Percentiles rank a stretch among this genome's conserved stretches.
Evolutionary conservation across 1,140 invertebrate species (phyloP).

Genomic region (Tetramorium alpestre): DNA sequence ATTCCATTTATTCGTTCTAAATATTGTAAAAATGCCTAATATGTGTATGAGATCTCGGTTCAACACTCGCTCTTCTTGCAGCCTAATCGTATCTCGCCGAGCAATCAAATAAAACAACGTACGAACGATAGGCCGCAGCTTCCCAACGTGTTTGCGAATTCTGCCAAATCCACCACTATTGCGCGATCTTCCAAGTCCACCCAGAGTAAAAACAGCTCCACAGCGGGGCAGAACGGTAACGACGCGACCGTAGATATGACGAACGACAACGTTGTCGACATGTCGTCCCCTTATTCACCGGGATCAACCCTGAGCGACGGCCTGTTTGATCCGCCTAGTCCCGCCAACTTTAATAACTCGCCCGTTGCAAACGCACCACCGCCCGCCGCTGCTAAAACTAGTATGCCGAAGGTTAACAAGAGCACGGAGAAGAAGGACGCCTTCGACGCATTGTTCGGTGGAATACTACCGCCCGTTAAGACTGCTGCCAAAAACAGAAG

Average conservation of each 20-base stretch:
- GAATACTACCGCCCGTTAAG: constrained; percentile 82
- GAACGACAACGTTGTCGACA: constrained; percentile 86
- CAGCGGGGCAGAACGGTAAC: constrained; percentile 83
- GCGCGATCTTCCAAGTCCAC: constrained; percentile 65
- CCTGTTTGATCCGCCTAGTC: constrained; percentile 92
- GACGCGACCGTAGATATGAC: constrained; percentile 78
- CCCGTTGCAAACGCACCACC: constrained; percentile 64
- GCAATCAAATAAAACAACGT: constrained; percentile 79
- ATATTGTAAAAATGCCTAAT: no score
- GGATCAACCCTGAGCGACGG: constrained; percentile 94
- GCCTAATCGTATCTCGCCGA: constrained; percentile 84
- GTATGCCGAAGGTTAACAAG: constrained; percentile 79
- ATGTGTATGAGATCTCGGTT: no score
- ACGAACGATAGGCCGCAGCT: constrained; percentile 79
- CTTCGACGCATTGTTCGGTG: constrained; percentile 87
- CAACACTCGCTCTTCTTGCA: constrained; percentile 52
- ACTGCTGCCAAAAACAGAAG: constrained; percentile 79
- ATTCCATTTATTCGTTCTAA: neutral
- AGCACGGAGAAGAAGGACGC: constrained; percentile 82
- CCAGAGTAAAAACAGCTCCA: constrained; percentile 76
- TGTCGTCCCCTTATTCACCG: constrained; percentile 94
- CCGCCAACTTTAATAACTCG: constrained; percentile 84
- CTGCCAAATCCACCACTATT: constrained; percentile 72
- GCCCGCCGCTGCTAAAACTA: constrained; percentile 72
- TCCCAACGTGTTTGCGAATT: constrained; percentile 81